Base-by-base conservation (phyloP, 2,888 invertebrate species). In the Lysandra bellargus region DNA sequence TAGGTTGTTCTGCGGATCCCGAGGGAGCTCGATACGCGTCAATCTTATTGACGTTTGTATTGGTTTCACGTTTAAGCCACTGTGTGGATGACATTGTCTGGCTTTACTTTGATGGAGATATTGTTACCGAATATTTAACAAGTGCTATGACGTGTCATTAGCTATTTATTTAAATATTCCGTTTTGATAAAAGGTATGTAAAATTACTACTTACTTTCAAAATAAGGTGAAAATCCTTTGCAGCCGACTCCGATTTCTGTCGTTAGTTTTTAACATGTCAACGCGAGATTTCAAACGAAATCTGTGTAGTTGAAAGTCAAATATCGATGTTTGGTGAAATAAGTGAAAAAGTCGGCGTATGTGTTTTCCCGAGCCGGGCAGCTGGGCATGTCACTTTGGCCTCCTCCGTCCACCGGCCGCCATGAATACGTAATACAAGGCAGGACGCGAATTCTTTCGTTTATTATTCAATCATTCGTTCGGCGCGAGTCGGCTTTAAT, bases 391-490 rank as follows among this genome's bases (percentile, higher is more conserved):
- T 83, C 85, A 82, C 81, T 81, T 80, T 82, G 84, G 83, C 83
- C 83, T 85, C 85, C 82, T 81, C 83, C 86, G 87, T 89, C 90
- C 90, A 87, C 87, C 91, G 92, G 93, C 90, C 87, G 92, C 90
- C 93, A 94, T 94, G 93, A 94, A 94, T 94, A 94, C 94, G 89
- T 94, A 94, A 94, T 92, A 92, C 91, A 92, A 92, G 93, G 91
- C 89, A 92, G 91, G 91, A 92, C 91, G 93, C 92, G 92, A 92
- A 93, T 94, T 93, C 94, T 94, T 94, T 94, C 94, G 93, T 94
- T 93, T 94, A 94, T 94, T 94, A 94, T 94, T 94, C 94, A 94
- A 94, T 94, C 94, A 94, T 92, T 94, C 94, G 94, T 94, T 93
- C 91, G 93, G 92, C 88, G 93, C 90, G 92, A 93, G 92, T 93